Evolutionary conservation across 2,797 vertebrate species (phyloP).

Genomic region (Lithobates sylvaticus): DNA sequence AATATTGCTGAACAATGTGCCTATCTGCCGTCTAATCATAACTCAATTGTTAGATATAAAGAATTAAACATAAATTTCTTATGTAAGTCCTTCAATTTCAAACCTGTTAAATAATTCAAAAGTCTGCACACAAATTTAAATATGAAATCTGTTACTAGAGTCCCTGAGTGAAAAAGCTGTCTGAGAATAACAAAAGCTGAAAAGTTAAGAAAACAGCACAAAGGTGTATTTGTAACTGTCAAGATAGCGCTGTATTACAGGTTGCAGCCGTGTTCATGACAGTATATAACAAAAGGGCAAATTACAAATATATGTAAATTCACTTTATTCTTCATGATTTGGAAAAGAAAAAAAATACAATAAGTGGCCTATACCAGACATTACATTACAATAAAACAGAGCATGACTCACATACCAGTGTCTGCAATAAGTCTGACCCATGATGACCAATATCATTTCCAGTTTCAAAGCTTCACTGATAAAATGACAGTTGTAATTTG

Average conservation of each 20-base stretch:
- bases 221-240: slow-evolving; percentile 4
- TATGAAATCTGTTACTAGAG: slow-evolving; percentile 2
- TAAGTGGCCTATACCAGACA: not conserved
- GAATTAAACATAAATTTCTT: slow-evolving; percentile 49
- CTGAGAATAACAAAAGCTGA: slow-evolving; percentile 24
- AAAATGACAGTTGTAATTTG: too few relatives aligned
- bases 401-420: not conserved
- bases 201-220: slow-evolving; percentile 31
- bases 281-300: not conserved
- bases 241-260: slow-evolving; percentile 1
- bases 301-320: slow-evolving; percentile 10
- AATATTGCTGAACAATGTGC: slow-evolving; percentile 42
- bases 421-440: too few relatives aligned
- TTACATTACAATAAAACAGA: not conserved
- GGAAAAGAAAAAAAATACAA: not conserved
- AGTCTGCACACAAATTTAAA: slow-evolving; percentile 31
- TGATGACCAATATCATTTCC: too few relatives aligned
- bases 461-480: too few relatives aligned
- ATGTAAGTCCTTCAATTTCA: slow-evolving; percentile 43
- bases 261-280: not conserved
- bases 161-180: not conserved
- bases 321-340: not conserved
- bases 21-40: slow-evolving; percentile 49
- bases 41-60: slow-evolving; percentile 48
- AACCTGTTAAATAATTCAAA: slow-evolving; percentile 50